Evolutionary conservation across 2,797 vertebrate genomes (phyloP), one percentile per base, ranked within the genome.

Genomic region (Sus cebifrons): DNA sequence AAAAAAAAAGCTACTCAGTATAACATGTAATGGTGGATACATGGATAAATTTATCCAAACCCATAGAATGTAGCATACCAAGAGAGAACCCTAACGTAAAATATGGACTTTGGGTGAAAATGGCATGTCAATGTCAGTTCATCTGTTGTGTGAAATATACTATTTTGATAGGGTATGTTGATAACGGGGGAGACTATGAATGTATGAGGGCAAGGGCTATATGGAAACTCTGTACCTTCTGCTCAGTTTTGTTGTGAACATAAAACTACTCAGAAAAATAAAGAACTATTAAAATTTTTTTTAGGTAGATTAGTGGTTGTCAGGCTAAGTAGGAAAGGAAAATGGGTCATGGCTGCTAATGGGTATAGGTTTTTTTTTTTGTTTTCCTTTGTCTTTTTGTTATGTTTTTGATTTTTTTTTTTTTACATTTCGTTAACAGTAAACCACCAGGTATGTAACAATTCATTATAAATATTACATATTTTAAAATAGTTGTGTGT

Each of bases 401-500:
- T 49, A 49, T 49, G 44, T 71, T 49, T 78, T 40, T 81, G 56
- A 32, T 68, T 68, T 44, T 20, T 2, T 79, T 73, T 79, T 73
- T 88, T 83, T 83, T 77, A 49, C 6, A 44, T 70, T 81, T 94
- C 14, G 87, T 75, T 79, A 81, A 64, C 62, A 65, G 86, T 56
- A 79, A 96, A 52, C 64, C 16, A 73, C 29, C 44, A 85, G 40
- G 52, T 68, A 58, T 67, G 4, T 13, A 94, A 56, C 18, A 87
- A 5, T 91, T 12, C 32, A 44, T 77, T 54, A 36, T 40, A 82
- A 70, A 74, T 65, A 67, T 49, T 85, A 79, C 74, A 64, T 58
- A 44, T 86, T 2, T 90, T 94, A 32, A 94, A 87, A 71, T 88
- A 77, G 25, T 49, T 91, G 18, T 58, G 67, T 58, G 32, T 73